Evolutionary conservation across 2,113 vertebrate species (phyloP).

Genomic region (Esox niger): DNA sequence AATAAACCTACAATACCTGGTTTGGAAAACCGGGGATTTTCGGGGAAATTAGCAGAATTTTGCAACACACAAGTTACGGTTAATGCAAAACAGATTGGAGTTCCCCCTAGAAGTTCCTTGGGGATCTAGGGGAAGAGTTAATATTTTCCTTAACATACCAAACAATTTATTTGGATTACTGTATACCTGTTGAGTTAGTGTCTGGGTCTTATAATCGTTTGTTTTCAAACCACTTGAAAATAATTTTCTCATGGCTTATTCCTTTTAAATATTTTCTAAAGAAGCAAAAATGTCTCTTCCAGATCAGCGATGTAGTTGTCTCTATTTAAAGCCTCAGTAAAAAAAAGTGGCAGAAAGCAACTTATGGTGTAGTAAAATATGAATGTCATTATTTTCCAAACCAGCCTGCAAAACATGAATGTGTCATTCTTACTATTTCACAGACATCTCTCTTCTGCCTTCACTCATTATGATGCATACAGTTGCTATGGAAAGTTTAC

Average conservation of each 20-base stretch:
- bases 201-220: slow-evolving; percentile 20
- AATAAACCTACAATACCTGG: no score
- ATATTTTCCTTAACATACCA: not conserved
- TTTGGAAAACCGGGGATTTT: no score
- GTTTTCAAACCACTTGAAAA: not conserved
- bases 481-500: no score
- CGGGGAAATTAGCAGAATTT: no score
- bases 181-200: slow-evolving; percentile 51
- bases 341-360: slow-evolving; percentile 36
- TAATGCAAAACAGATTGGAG: no score
- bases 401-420: no score
- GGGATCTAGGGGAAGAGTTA: not conserved
- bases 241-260: slow-evolving; percentile 15
- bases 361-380: slow-evolving; percentile 30
- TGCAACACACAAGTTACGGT: no score
- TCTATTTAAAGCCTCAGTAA: slow-evolving; percentile 53
- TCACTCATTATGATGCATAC: slow-evolving; percentile 61
- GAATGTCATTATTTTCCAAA: slow-evolving; percentile 63
- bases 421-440: no score
- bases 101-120: no score
- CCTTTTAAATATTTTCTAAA: slow-evolving; percentile 26
- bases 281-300: slow-evolving; percentile 48
- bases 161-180: slow-evolving; percentile 29
- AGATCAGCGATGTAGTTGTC: slow-evolving; percentile 47
- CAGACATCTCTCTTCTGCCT: slow-evolving; percentile 58